These are phyloP conservation scores for Chrysocyon brachyurus DNA, from an alignment of 2,797 vertebrate genomes.

Conservation along the genomic window DNA sequence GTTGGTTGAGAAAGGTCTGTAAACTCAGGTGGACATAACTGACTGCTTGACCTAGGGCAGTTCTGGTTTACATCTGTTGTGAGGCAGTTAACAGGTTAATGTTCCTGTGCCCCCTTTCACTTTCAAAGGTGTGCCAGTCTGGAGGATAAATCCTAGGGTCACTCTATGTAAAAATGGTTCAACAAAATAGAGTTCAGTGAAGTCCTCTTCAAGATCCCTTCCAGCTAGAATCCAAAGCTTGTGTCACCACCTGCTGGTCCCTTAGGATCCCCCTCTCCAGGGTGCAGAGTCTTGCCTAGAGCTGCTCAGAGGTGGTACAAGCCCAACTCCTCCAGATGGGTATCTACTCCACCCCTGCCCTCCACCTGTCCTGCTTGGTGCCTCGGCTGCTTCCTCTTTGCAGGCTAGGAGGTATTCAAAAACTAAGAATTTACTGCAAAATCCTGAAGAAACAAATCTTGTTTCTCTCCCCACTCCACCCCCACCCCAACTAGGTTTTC, in stretches of 20 bases:
- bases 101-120: not conserved
- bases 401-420: not conserved
- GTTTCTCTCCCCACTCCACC: no score
- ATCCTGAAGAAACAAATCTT: not conserved
- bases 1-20: not conserved
- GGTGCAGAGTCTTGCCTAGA: not conserved
- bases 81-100: not conserved
- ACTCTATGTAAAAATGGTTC: not conserved
- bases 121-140: not conserved
- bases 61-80: not conserved
- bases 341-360: not conserved
- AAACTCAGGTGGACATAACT: not conserved
- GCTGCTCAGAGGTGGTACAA: not conserved
- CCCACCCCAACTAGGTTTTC: not conserved
- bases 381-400: not conserved
- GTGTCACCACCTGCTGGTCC: not conserved
- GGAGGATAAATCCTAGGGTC: not conserved
- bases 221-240: not conserved
- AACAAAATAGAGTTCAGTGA: not conserved
- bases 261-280: not conserved
- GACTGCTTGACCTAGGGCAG: not conserved
- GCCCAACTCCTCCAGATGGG: not conserved
- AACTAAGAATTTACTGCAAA: slow-evolving; percentile 57
- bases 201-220: not conserved
- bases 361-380: not conserved